A percentile compares a stretch with the other conserved stretches of the same genome.
Evolutionary conservation across 2,113 vertebrate species (phyloP).

Genomic region (Phoenicopterus ruber): DNA sequence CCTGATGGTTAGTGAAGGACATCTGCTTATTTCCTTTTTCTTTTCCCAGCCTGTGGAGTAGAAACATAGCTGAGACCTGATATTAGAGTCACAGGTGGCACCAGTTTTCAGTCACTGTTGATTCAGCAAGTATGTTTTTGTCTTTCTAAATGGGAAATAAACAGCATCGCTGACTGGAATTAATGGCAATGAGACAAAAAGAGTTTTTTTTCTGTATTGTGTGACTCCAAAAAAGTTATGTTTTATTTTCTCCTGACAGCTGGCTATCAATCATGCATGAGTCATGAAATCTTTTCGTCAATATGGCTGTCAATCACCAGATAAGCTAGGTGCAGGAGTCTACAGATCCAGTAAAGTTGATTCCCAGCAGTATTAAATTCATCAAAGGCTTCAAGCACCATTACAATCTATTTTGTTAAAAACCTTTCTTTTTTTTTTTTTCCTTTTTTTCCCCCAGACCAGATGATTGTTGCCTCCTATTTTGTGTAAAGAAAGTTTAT

Average conservation of each 20-base stretch:
- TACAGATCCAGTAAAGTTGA: not conserved
- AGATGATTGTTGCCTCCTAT: not conserved
- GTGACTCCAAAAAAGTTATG: not conserved
- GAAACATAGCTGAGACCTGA: not conserved
- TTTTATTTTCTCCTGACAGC: constrained; percentile 13
- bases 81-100: not conserved
- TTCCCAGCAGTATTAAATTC: constrained; percentile 24
- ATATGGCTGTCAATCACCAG: constrained; percentile 18
- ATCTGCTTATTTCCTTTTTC: not conserved
- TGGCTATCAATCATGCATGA: constrained; percentile 14
- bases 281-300: not conserved
- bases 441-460: not conserved
- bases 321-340: not conserved
- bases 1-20: not conserved
- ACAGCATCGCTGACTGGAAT: not conserved
- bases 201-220: not conserved
- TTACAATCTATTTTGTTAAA: not conserved
- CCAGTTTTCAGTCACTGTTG: not conserved
- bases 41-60: not conserved
- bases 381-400: constrained; percentile 2
- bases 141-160: not conserved
- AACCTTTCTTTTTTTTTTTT: not conserved
- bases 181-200: not conserved
- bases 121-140: not conserved
- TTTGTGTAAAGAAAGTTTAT: not conserved